Evolutionary conservation across 64 coral and sea anemone species (phyloP).

Genomic region (Anthopleura sola): DNA sequence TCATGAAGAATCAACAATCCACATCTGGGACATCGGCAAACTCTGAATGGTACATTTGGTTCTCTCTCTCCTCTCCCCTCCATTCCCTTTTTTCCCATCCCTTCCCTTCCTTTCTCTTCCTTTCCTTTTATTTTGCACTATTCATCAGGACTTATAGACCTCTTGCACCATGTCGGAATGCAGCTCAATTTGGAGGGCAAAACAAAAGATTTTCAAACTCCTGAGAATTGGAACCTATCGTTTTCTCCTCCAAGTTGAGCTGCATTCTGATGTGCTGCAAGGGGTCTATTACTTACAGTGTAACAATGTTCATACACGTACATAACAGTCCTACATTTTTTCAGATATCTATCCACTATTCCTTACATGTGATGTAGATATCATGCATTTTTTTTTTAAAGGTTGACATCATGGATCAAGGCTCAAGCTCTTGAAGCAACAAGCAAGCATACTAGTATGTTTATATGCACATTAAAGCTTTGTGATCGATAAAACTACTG

Average conservation of each 20-base stretch:
- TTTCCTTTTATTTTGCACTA: background rate
- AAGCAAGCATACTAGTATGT: conserved; percentile 91
- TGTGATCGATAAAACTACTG: no score
- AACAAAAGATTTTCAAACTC: no score
- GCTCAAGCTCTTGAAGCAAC: conserved; percentile 72
- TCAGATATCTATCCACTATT: background rate
- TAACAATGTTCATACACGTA: no score
- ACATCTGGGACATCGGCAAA: conserved; percentile 37
- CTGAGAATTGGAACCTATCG: no score
- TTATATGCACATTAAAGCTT: background rate
- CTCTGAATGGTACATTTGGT: conserved; percentile 59
- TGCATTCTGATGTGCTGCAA: no score
- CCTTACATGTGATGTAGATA: background rate
- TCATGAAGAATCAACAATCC: conserved; percentile 38
- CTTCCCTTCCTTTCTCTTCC: background rate
- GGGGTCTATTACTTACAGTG: no score
- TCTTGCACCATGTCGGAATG: no score
- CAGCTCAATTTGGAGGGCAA: no score
- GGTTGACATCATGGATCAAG: conserved; percentile 91
- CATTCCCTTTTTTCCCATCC: no score
- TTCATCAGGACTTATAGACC: no score
- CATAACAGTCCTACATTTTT: no score
- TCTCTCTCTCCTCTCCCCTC: background rate
- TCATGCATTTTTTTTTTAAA: conserved; percentile 19
- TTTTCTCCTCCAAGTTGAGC: no score